Base-by-base conservation (phyloP, 1,140 invertebrate genomes). In the Chymomyza costata region DNA sequence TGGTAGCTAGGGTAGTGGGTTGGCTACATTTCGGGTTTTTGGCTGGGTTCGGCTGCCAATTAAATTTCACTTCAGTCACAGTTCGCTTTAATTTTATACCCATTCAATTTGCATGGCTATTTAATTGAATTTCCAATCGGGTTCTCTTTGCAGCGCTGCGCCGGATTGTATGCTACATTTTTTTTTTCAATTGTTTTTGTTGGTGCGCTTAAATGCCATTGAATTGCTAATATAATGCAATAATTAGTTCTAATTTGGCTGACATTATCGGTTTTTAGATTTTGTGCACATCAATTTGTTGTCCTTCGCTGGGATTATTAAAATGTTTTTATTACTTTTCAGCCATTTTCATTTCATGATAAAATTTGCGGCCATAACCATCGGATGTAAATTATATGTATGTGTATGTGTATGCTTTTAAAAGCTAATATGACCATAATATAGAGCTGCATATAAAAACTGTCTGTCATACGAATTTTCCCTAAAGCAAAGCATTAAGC, bases 121-220 rank as follows among this genome's bases (percentile, higher is more conserved):
- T 66, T 64, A 63, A 76, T 71, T 78, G 66, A 76, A 76, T 71
- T 63, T 74, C n/a, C n/a, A n/a, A n/a, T n/a, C n/a, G n/a, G n/a
- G n/a, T n/a, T n/a, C n/a, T n/a, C n/a, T n/a, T n/a, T n/a, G n/a
- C n/a, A n/a, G 76, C 71, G 65, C 70, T 51, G 46, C 52, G 25
- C 28, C 15, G 34, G 56, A 25, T 30, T 1, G 6, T 6, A n/a
- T 28, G 17, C 16, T 19, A 35, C 50, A 46, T 32, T 47, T 47
- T 54, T 34, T 41, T n/a, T n/a, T n/a, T n/a, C n/a, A n/a, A n/a
- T n/a, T n/a, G n/a, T n/a, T n/a, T n/a, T n/a, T n/a, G n/a, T n/a
- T n/a, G n/a, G n/a, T n/a, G n/a, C 30, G 10, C 7, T 25, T 35
- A 39, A 34, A 37, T 54, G 5, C 43, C 32, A 56, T 38, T 39